Base-by-base conservation (phyloP, 2,113 vertebrate genomes). In the Leiothrix lutea region DNA sequence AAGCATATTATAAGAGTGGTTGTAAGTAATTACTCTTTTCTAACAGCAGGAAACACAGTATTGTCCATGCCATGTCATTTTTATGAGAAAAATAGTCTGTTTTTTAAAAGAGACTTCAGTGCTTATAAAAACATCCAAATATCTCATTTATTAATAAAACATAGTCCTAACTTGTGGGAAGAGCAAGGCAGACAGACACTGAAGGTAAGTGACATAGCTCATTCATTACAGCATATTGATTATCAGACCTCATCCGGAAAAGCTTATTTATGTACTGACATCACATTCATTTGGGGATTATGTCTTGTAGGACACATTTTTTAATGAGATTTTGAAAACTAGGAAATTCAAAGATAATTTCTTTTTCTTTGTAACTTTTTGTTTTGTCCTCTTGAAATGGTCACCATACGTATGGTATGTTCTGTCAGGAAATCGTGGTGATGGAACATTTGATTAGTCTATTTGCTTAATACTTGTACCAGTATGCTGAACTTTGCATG, bases 21-120 rank as follows among this genome's bases (percentile, higher is more conserved):
- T 95, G 94, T 96, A 96, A 95, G 92, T 90, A 98, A 98, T 97
- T 97, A 97, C 89, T 98, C 95, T 97, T 97, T 96, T 95, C 95
- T 94, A 97, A 91, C 88, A 88, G 88, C 74, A 92, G 95, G 92
- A 96, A 95, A 86, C 81, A 96, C 74, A 64, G 93, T 38, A 96
- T 97, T 97, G 97, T 97, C 97, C 97, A 73, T 70, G 88, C 71
- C 57, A 72, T 85, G 94, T 94, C 62, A 2, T 90, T 97, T 96
- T 96, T 79, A 84, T 54, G 60, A 96, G 90, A 93, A 96, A 97
- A 98, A 97, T 20, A 95, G 94, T 36, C 47, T 13, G 12, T 11
- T 86, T 84, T 87, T 75, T 36, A 56, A 90, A 88, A 96, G 50
- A 96, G 11, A 93, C 61, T 91, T 93, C 69, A 79, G 10, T 90